These are phyloP conservation scores for Pitta sordida DNA, from an alignment of 2,113 vertebrate species.

Conservation along the genomic window DNA sequence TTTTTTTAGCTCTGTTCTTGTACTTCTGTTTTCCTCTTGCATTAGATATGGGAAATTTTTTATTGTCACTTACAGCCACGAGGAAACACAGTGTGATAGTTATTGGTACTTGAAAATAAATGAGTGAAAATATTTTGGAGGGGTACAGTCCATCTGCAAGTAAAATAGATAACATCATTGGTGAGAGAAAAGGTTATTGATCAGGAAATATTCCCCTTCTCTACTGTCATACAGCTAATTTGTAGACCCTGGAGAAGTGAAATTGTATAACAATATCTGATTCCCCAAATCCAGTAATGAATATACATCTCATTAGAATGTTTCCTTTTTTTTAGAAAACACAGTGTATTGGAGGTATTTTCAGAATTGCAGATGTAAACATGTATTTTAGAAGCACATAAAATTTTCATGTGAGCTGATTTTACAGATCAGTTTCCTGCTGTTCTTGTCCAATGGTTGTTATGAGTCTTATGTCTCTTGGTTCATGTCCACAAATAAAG, in stretches of 20 bases:
- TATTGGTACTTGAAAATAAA: neutral
- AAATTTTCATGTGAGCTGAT: neutral
- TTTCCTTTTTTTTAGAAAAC: neutral
- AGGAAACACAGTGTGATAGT: too few species aligned
- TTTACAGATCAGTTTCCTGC: neutral
- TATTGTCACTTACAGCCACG: neutral
- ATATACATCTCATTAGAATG: neutral
- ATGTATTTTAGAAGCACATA: neutral
- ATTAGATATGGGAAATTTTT: neutral
- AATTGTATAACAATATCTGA: neutral
- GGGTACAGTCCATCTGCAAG: neutral
- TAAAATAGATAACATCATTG: neutral
- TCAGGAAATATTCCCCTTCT: neutral
- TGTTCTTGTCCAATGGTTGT: neutral
- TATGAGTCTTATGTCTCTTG: neutral
- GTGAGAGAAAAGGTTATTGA: neutral
- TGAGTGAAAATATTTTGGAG: neutral
- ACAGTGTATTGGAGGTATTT: neutral
- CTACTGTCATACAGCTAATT: neutral
- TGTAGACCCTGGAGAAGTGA: neutral
- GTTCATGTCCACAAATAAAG: neutral
- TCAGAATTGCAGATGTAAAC: neutral
- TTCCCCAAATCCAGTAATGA: neutral
- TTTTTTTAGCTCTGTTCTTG: neutral
- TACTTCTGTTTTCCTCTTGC: neutral